Conservation (phyloP, 2,797 vertebrate genomes). For the Arrhamphus sclerolepis region DNA sequence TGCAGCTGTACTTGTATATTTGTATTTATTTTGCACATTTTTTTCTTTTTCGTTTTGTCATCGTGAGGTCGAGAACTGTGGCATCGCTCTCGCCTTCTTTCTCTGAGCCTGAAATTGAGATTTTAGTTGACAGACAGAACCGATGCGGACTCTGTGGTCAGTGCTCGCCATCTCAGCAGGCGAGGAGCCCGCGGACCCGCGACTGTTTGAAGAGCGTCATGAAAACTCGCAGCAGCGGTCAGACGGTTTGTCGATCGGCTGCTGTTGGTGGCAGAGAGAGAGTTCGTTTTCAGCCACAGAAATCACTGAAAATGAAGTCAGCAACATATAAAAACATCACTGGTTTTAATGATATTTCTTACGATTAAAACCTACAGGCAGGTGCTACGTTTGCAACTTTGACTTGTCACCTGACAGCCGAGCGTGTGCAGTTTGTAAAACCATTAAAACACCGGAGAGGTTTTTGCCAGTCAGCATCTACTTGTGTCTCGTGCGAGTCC, state of each 20-base stretch:
- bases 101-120: conserved; percentile 24
- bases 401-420: too few species aligned
- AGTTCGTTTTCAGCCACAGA: too few species aligned
- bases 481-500: too few species aligned
- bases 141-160: not conserved
- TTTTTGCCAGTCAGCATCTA: too few species aligned
- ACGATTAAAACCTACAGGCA: too few species aligned
- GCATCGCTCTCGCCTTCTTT: conserved; percentile 20
- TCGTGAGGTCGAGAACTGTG: conserved; percentile 27
- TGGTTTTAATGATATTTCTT: too few species aligned
- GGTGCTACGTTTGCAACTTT: too few species aligned
- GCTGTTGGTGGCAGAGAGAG: too few species aligned
- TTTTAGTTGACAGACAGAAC: conserved; percentile 1
- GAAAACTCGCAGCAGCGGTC: conserved; percentile 6
- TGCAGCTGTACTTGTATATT: conserved; percentile 57
- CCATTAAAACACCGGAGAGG: too few species aligned
- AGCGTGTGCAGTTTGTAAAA: too few species aligned
- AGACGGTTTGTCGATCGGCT: not conserved
- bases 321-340: too few species aligned
- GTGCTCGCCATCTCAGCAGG: conserved; percentile 6
- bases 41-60: conserved; percentile 16
- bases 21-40: conserved; percentile 69
- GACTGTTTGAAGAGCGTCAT: conserved; percentile 34
- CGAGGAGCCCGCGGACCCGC: not conserved
- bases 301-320: too few species aligned